These are phyloP conservation scores for Phataginus tricuspis DNA, from an alignment of 2,797 vertebrate genomes.

Conservation along the genomic window DNA sequence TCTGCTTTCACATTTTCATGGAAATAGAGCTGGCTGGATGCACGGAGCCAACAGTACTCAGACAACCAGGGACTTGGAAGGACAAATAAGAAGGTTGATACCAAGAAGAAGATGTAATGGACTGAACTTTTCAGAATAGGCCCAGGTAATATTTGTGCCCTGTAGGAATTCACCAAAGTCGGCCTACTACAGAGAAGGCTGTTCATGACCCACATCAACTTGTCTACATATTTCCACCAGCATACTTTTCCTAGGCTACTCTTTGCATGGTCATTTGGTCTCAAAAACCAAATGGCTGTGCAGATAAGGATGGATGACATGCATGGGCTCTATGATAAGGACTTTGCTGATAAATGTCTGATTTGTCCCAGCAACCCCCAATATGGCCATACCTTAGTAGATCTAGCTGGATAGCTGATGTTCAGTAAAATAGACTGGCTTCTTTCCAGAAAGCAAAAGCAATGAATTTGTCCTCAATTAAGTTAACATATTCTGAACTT, in stretches of 20 bases:
- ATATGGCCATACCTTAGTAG: background rate
- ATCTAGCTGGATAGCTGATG: background rate
- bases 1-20: background rate
- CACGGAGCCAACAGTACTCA: background rate
- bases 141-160: background rate
- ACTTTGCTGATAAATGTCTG: background rate
- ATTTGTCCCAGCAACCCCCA: background rate
- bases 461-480: background rate
- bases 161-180: background rate
- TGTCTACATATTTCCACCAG: background rate
- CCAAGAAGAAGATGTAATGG: background rate
- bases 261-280: background rate
- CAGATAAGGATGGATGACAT: background rate
- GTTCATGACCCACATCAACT: background rate
- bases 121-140: background rate
- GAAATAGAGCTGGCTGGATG: background rate
- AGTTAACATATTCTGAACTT: background rate
- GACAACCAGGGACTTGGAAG: background rate
- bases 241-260: background rate
- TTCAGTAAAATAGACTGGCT: background rate
- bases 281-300: background rate
- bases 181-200: background rate
- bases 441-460: background rate
- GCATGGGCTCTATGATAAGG: background rate
- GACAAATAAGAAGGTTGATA: background rate